Conservation (phyloP, 2,888 invertebrate genomes). For the Trisateles emortualis region DNA sequence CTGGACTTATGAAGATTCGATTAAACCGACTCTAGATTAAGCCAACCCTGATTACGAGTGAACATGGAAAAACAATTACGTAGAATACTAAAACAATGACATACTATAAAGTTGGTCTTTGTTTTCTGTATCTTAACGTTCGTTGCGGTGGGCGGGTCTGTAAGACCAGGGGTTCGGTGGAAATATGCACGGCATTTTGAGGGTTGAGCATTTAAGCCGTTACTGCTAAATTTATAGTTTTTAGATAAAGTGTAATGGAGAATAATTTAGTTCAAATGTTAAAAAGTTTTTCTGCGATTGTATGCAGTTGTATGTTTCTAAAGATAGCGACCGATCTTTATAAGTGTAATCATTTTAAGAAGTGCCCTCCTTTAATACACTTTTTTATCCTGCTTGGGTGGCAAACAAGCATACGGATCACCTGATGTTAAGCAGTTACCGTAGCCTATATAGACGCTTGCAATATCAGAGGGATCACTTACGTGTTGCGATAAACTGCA, state of each 20-base stretch:
- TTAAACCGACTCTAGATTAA: conserved; percentile 75
- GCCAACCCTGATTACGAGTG: conserved; percentile 71
- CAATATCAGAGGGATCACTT: no score
- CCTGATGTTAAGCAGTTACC: no score
- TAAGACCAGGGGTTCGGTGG: conserved; percentile 58
- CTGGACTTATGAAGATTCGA: conserved; percentile 78
- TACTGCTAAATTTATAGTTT: conserved; percentile 78
- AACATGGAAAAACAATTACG: conserved; percentile 86
- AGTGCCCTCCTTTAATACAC: no score
- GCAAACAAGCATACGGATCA: no score
- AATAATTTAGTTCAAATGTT: conserved; percentile 64
- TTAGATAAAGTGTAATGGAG: conserved; percentile 77
- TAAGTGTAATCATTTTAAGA: no score
- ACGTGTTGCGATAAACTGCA: no score
- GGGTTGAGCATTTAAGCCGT: conserved; percentile 75
- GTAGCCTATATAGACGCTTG: no score
- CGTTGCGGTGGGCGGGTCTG: conserved; percentile 73
- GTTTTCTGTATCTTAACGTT: conserved; percentile 75
- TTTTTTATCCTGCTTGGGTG: no score
- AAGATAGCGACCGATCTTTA: no score
- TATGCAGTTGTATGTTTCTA: not conserved
- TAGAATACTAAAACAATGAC: conserved; percentile 81
- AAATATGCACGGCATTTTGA: conserved; percentile 66
- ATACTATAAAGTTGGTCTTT: conserved; percentile 79
- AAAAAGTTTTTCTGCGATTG: conserved; percentile 45